Evolutionary conservation across 2,888 invertebrate species (phyloP).

Genomic region (Cloeon dipterum): DNA sequence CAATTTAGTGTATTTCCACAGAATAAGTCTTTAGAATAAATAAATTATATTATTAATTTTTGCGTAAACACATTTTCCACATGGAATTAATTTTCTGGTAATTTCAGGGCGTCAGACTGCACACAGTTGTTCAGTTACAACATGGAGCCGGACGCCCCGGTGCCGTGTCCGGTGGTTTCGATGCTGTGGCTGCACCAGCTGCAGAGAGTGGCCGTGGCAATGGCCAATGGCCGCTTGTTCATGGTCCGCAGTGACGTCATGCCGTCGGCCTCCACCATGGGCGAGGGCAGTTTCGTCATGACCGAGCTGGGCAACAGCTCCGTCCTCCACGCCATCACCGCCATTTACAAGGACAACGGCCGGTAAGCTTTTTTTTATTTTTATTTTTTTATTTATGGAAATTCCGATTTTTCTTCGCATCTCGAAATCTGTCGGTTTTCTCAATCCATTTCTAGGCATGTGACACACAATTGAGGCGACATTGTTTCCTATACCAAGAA

Average conservation of each 20-base stretch:
- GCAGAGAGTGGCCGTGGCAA: conserved; percentile 56
- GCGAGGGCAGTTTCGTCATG: conserved; percentile 52
- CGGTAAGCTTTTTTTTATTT: conserved; percentile 17
- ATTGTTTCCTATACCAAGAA: no score
- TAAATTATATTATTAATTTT: no score
- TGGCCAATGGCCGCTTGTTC: conserved; percentile 54
- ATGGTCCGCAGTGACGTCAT: conserved; percentile 37
- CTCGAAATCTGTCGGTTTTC: no score
- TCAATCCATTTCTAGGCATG: no score
- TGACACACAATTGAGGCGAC: no score
- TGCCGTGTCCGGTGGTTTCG: conserved; percentile 33
- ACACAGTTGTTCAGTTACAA: conserved; percentile 34
- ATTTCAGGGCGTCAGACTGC: conserved; percentile 27
- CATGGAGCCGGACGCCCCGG: conserved; percentile 38
- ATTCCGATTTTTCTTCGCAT: no score
- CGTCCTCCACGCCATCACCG: conserved; percentile 41
- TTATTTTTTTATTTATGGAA: no score
- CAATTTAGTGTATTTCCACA: no score
- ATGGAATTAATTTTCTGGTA: no score
- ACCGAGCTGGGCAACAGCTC: conserved; percentile 51
- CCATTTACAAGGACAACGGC: conserved; percentile 22
- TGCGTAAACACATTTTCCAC: no score
- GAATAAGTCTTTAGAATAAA: no score
- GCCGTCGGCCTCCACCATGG: conserved; percentile 32
- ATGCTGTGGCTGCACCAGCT: conserved; percentile 39